Percentiles rank a stretch among this genome's conserved stretches.
Evolutionary conservation across 2,113 vertebrate species (phyloP).

Genomic region (Indicator indicator): DNA sequence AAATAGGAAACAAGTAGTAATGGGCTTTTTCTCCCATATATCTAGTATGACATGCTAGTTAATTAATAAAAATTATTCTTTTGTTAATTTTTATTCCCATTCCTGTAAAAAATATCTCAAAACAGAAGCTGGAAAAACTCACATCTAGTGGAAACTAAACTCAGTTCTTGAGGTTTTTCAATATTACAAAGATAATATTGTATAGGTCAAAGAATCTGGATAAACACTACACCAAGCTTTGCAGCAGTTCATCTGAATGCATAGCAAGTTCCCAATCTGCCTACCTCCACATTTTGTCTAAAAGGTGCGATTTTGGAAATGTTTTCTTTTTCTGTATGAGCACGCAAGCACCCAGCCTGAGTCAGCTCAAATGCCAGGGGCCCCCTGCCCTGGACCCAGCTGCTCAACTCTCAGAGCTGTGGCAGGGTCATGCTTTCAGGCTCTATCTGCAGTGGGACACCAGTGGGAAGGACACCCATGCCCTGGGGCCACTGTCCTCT

Average conservation of each 20-base stretch:
- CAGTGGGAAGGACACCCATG: fast-evolving
- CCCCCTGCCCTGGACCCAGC: not conserved
- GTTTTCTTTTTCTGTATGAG: not conserved
- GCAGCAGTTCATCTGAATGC: not conserved
- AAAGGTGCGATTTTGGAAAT: not conserved
- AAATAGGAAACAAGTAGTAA: not conserved
- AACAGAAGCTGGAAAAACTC: not conserved
- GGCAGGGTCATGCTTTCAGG: fast-evolving
- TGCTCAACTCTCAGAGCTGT: fast-evolving
- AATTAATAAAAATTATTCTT: not conserved
- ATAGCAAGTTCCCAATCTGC: not conserved
- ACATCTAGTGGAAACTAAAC: not conserved
- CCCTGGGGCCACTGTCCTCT: not conserved
- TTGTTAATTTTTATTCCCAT: not conserved
- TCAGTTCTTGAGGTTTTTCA: not conserved
- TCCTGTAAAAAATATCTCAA: not conserved
- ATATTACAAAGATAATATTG: not conserved
- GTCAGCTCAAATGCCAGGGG: not conserved
- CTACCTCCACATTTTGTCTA: not conserved
- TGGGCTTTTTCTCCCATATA: not conserved
- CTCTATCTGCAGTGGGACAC: fast-evolving
- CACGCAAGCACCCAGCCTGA: fast-evolving
- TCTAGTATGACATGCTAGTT: not conserved
- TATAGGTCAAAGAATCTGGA: not conserved
- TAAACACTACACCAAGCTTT: not conserved